These are phyloP conservation scores for Propithecus perrieri DNA, from an alignment of 2,797 vertebrate species.

Conservation along the genomic window DNA sequence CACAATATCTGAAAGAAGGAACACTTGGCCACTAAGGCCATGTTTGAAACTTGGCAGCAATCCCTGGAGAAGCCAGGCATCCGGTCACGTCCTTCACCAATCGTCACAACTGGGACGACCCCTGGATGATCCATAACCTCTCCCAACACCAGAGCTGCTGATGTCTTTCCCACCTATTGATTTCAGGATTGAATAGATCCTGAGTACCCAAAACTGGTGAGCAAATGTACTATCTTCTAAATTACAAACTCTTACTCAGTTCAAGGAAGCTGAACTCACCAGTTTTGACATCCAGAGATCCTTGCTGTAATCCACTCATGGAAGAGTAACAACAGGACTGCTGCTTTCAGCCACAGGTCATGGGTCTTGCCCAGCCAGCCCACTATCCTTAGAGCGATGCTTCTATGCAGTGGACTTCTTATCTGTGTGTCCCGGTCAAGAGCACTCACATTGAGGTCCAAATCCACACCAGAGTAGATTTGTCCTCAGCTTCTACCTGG, in stretches of 20 bases:
- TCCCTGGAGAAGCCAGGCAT: slow-evolving; percentile 68
- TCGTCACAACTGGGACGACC: slow-evolving; percentile 62
- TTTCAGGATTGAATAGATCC: slow-evolving; percentile 63
- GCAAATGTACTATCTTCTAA: slow-evolving; percentile 12
- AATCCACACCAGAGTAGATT: not conserved
- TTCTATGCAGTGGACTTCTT: not conserved
- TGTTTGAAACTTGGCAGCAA: slow-evolving; percentile 73
- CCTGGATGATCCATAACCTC: slow-evolving; percentile 70
- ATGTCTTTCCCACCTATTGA: slow-evolving; percentile 34
- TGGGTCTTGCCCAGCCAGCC: not conserved
- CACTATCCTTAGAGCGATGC: not conserved
- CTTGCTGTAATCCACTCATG: slow-evolving; percentile 5
- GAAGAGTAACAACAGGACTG: not conserved
- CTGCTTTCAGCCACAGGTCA: not conserved
- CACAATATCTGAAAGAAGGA: slow-evolving; percentile 63
- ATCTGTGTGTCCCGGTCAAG: not conserved
- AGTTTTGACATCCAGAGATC: slow-evolving; percentile 19
- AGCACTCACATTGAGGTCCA: not conserved
- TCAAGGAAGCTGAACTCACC: slow-evolving; percentile 58
- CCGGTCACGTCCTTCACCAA: slow-evolving; percentile 62
- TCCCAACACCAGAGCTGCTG: not conserved
- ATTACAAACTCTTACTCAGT: not conserved
- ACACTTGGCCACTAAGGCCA: slow-evolving; percentile 65
- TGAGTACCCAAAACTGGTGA: slow-evolving; percentile 68
- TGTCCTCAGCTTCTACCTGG: not conserved